A percentile compares a stretch with the other conserved stretches of the same genome.
These are phyloP conservation scores for Rousettus madagascariensis DNA, from an alignment of 2,797 vertebrate species.

Conservation along the genomic window DNA sequence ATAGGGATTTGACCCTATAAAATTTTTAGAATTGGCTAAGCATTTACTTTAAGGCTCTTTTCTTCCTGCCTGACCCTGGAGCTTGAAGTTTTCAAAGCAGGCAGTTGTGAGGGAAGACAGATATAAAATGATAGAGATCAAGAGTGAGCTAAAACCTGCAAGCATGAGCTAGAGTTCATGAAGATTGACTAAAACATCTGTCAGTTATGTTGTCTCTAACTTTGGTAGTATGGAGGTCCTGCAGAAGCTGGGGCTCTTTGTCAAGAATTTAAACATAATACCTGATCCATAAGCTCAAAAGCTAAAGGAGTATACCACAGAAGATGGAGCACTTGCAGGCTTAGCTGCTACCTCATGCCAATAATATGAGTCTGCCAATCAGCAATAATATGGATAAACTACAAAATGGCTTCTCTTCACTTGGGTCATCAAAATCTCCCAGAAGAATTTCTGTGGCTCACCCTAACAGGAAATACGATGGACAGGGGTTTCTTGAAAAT, in stretches of 20 bases:
- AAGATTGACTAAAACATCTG: neutral
- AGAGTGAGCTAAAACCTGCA: neutral
- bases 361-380: neutral
- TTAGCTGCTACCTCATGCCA: neutral
- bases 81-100: neutral
- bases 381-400: neutral
- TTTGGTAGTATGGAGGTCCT: neutral
- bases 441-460: neutral
- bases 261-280: neutral
- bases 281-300: neutral
- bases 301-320: neutral
- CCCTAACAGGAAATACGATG: neutral
- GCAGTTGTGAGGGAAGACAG: neutral
- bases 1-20: neutral
- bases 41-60: neutral
- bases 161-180: neutral
- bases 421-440: neutral
- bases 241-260: neutral
- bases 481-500: neutral
- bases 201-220: neutral
- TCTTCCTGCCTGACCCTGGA: neutral
- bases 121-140: neutral
- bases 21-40: conserved; percentile 1
- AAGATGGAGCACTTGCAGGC: neutral
- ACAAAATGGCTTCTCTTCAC: neutral